Conservation (phyloP, 2,888 invertebrate species). For the Eurytoma californica region DNA sequence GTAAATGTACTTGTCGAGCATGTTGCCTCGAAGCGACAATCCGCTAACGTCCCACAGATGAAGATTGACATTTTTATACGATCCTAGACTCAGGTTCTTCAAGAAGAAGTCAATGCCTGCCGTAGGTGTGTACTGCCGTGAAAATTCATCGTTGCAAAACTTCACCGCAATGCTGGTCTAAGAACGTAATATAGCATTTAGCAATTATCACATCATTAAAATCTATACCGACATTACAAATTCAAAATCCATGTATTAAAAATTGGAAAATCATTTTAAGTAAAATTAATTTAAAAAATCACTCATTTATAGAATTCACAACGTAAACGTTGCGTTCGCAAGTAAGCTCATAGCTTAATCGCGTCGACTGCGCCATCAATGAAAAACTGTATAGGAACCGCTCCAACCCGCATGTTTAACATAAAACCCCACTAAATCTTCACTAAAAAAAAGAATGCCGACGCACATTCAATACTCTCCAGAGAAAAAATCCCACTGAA, state of each 20-base stretch:
- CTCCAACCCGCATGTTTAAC: too few relatives aligned
- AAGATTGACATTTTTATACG: conserved; percentile 79
- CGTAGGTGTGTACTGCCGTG: conserved; percentile 80
- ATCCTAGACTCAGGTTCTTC: conserved; percentile 79
- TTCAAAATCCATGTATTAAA: neutral
- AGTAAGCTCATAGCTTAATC: too few relatives aligned
- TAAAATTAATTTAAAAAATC: neutral
- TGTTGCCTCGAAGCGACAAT: conserved; percentile 83
- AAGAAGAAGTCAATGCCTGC: conserved; percentile 85
- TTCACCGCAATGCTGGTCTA: conserved; percentile 81
- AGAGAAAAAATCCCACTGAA: conserved; percentile 55
- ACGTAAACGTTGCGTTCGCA: too few relatives aligned
- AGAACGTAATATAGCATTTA: conserved; percentile 53
- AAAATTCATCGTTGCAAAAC: conserved; percentile 83
- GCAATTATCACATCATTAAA: too few relatives aligned
- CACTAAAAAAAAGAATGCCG: neutral
- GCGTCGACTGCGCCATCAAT: too few relatives aligned
- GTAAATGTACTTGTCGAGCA: conserved; percentile 86
- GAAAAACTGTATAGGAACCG: too few relatives aligned
- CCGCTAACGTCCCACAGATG: conserved; percentile 92
- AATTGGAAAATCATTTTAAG: conserved; percentile 6
- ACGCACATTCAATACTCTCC: neutral
- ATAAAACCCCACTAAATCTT: too few relatives aligned
- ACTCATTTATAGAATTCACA: too few relatives aligned
- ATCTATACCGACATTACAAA: neutral